phyloP scores from a whole-genome alignment of 2,888 invertebrate species.

The Candidula unifasciata region DNA sequence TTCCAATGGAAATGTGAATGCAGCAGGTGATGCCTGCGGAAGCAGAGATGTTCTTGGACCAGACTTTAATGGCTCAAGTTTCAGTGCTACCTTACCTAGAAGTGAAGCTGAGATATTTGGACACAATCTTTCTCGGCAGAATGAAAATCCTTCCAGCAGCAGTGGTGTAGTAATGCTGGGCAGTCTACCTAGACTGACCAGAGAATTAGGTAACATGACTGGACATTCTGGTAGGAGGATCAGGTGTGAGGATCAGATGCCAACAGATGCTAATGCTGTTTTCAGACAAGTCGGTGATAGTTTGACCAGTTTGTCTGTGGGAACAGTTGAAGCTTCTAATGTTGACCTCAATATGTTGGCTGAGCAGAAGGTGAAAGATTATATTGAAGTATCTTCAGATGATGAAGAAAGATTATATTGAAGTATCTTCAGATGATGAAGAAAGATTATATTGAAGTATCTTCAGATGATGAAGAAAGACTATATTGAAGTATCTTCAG shows the following conservation, averaged over 20 bases:
- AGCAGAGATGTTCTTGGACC: neutral
- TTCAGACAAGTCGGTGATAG: neutral
- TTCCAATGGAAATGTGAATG: neutral
- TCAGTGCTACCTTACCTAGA: neutral
- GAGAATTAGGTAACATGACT: neutral
- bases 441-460: too few species aligned
- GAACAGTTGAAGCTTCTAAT: neutral
- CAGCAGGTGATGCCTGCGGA: neutral
- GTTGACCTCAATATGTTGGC: neutral
- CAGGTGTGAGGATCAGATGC: neutral
- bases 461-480: too few species aligned
- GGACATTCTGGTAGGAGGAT: neutral
- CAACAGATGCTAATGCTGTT: neutral
- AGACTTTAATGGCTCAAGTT: neutral
- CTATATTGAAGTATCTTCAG: too few species aligned
- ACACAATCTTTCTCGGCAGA: neutral
- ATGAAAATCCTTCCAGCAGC: neutral
- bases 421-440: too few species aligned
- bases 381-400: conserved; percentile 20
- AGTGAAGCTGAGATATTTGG: neutral
- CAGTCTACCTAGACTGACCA: neutral
- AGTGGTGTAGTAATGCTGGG: neutral
- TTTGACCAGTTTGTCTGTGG: neutral
- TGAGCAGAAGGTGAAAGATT: neutral
- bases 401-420: neutral